phyloP scores from a whole-genome alignment of 2,113 vertebrate species.

The Chrysochloris asiatica region DNA sequence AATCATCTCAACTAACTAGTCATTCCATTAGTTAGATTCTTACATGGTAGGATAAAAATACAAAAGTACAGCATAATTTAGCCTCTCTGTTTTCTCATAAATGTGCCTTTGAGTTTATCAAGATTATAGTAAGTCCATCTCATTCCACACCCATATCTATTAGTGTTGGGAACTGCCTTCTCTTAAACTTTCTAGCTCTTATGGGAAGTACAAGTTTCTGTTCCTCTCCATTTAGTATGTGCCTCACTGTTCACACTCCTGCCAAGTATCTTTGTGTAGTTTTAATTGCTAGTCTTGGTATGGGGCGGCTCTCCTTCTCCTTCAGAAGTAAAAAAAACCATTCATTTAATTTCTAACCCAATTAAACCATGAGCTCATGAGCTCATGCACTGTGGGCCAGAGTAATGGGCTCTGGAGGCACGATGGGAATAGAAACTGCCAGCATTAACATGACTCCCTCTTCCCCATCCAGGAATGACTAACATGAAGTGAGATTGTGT shows the following conservation, averaged over 20 bases:
- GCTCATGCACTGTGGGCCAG: constrained; percentile 59
- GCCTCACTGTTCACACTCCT: constrained; percentile 29
- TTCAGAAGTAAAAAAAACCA: constrained; percentile 63
- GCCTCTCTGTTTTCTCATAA: background rate
- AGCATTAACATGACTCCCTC: constrained; percentile 36
- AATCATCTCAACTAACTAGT: background rate
- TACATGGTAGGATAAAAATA: background rate
- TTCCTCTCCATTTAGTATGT: background rate
- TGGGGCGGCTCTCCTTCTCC: constrained; percentile 50
- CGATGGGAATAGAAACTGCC: constrained; percentile 55
- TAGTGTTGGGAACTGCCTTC: background rate
- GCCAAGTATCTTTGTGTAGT: constrained; percentile 59
- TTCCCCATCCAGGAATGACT: constrained; percentile 48
- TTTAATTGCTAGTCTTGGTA: constrained; percentile 73
- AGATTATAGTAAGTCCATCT: background rate
- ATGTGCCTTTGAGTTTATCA: background rate
- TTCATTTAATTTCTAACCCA: constrained; percentile 79
- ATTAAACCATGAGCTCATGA: constrained; percentile 72
- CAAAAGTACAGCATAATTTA: background rate
- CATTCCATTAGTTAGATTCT: constrained; percentile 9
- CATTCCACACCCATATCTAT: background rate
- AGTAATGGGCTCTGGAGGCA: constrained; percentile 52
- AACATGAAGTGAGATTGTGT: constrained; percentile 27
- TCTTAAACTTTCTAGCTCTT: background rate
- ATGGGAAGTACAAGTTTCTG: constrained; percentile 8